phyloP scores from a whole-genome alignment of 2,888 invertebrate genomes.

The Microctonus hyperodae region DNA sequence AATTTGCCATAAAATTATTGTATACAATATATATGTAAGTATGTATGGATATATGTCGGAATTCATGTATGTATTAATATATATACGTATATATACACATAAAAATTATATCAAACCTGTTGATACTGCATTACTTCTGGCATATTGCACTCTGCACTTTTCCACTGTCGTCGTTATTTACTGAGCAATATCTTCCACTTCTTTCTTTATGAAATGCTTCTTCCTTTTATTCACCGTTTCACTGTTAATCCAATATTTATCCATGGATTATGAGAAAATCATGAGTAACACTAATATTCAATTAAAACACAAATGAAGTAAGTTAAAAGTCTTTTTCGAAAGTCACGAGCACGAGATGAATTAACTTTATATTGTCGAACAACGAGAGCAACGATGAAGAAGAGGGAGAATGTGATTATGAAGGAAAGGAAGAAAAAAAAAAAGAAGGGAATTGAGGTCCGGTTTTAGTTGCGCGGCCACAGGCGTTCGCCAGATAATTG shows the following conservation, averaged over 20 bases:
- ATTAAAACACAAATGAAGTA: no score
- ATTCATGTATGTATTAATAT: no score
- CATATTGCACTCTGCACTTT: conserved; percentile 45
- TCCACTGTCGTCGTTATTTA: conserved; percentile 17
- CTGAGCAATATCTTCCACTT: neutral
- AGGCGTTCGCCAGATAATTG: conserved; percentile 60
- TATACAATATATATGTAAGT: conserved; percentile 21
- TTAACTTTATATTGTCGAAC: no score
- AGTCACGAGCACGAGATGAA: no score
- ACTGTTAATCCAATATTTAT: conserved; percentile 20
- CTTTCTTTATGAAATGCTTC: neutral
- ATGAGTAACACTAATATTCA: no score
- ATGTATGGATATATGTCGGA: no score
- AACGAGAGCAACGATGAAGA: no score
- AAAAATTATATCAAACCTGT: conserved; percentile 49
- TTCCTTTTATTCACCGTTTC: neutral
- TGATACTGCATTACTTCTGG: conserved; percentile 57
- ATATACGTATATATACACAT: no score
- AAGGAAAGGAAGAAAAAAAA: neutral
- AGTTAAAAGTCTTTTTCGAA: no score
- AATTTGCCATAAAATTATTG: conserved; percentile 38
- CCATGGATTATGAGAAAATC: neutral
- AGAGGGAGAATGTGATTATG: neutral
- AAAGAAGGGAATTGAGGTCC: neutral
- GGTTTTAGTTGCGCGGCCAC: conserved; percentile 46